Percentiles rank a stretch among this genome's conserved stretches.
Evolutionary conservation across 2,888 invertebrate genomes (phyloP).

Genomic region (Nasonovia ribisnigri): DNA sequence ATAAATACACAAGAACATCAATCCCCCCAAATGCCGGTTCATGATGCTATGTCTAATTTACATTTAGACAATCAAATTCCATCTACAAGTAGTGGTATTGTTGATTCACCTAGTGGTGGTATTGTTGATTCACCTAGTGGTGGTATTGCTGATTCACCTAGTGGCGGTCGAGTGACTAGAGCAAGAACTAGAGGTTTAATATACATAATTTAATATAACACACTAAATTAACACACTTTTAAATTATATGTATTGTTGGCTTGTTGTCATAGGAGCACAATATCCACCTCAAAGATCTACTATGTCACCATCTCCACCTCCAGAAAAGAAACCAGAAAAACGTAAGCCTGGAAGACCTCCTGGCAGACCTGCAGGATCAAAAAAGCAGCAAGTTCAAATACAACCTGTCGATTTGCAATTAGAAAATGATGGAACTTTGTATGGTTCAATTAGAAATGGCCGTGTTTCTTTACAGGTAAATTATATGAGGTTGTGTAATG

Average conservation of each 20-base stretch:
- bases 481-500: not conserved
- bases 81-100: conserved; percentile 54
- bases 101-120: conserved; percentile 48
- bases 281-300: conserved; percentile 59
- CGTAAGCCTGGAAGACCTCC: conserved; percentile 62
- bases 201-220: not conserved
- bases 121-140: conserved; percentile 49
- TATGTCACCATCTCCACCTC: conserved; percentile 57
- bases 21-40: conserved; percentile 59
- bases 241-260: conserved; percentile 1
- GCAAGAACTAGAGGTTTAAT: conserved; percentile 65
- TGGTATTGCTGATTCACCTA: conserved; percentile 42
- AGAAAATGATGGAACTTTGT: conserved; percentile 72
- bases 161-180: conserved; percentile 65
- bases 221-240: not conserved
- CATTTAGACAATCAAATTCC: conserved; percentile 60
- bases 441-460: conserved; percentile 85
- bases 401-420: conserved; percentile 47
- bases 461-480: conserved; percentile 69
- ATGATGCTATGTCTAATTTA: conserved; percentile 60
- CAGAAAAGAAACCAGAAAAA: conserved; percentile 57
- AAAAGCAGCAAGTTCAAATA: conserved; percentile 56
- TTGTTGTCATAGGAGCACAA: conserved; percentile 44
- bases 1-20: conserved; percentile 60
- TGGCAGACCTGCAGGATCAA: conserved; percentile 57